These are phyloP conservation scores for Pharmacophagus antenor DNA, from an alignment of 2,888 invertebrate genomes.

Conservation along the genomic window DNA sequence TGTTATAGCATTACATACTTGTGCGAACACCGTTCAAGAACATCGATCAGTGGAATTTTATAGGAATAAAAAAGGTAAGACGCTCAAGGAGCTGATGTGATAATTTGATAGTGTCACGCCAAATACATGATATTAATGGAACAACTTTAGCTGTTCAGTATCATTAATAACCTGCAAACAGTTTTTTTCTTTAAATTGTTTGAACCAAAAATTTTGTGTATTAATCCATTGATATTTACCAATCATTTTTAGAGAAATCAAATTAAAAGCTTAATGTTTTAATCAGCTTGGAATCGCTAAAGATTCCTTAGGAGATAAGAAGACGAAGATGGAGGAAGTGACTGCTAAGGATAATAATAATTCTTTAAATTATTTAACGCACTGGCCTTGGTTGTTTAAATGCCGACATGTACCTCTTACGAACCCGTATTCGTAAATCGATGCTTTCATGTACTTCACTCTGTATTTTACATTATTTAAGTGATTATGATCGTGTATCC, in stretches of 20 bases:
- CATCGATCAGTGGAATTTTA: slow-evolving; percentile 37
- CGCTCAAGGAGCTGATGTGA: slow-evolving; percentile 13
- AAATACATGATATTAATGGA: slow-evolving; percentile 16
- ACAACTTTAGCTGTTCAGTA: neutral
- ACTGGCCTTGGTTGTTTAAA: slow-evolving; percentile 25
- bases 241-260: neutral
- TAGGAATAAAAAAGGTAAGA: slow-evolving; percentile 34
- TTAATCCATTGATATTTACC: neutral
- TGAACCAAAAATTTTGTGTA: too few relatives aligned
- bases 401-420: slow-evolving; percentile 26
- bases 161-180: neutral
- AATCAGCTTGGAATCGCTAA: neutral
- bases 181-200: neutral
- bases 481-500: slow-evolving; percentile 20
- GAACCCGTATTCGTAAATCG: slow-evolving; percentile 27
- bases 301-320: slow-evolving; percentile 4
- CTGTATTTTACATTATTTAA: slow-evolving; percentile 18
- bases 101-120: slow-evolving; percentile 18
- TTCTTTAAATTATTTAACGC: slow-evolving; percentile 17
- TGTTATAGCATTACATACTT: slow-evolving; percentile 52
- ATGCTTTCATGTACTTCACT: slow-evolving; percentile 25
- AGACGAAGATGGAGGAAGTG: slow-evolving; percentile 21
- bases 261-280: neutral
- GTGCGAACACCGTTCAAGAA: slow-evolving; percentile 47
- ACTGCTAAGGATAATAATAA: slow-evolving; percentile 22